A percentile compares a stretch with the other conserved stretches of the same genome.
Evolutionary conservation across 2,888 invertebrate genomes (phyloP).

Genomic region (Ypsolopha scabrella): DNA sequence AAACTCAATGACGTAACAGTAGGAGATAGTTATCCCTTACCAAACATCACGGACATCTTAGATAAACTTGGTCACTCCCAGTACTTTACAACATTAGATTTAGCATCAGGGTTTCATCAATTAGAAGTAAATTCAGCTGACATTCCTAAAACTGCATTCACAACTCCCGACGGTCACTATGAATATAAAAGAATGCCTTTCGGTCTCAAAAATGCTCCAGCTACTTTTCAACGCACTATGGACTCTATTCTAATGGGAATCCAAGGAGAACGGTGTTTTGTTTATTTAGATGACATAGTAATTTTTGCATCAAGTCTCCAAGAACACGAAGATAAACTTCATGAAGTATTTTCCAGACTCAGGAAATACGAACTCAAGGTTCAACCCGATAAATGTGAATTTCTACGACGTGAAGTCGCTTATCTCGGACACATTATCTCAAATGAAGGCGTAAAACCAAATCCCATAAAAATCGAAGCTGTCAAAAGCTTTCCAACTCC

Average conservation of each 20-base stretch:
- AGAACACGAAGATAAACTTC: constrained; percentile 21
- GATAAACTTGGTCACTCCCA: background rate
- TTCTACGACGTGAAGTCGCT: no score
- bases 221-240: no score
- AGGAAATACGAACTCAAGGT: constrained; percentile 6
- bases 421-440: no score
- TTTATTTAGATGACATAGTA: constrained; percentile 24
- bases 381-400: constrained; percentile 4
- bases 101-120: constrained; percentile 1
- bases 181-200: no score
- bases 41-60: constrained; percentile 3
- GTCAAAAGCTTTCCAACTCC: constrained; percentile 7
- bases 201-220: no score
- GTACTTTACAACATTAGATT: background rate
- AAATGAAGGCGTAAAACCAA: background rate
- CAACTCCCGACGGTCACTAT: no score
- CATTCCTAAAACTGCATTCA: constrained; percentile 22
- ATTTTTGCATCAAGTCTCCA: constrained; percentile 17
- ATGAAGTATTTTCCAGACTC: constrained; percentile 19
- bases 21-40: constrained; percentile 6
- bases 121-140: constrained; percentile 12
- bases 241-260: no score
- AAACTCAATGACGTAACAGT: constrained; percentile 5
- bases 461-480: background rate
- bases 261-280: constrained; percentile 16